These are phyloP conservation scores for Mormyrus iriodes DNA, from an alignment of 2,113 vertebrate species.

Conservation along the genomic window DNA sequence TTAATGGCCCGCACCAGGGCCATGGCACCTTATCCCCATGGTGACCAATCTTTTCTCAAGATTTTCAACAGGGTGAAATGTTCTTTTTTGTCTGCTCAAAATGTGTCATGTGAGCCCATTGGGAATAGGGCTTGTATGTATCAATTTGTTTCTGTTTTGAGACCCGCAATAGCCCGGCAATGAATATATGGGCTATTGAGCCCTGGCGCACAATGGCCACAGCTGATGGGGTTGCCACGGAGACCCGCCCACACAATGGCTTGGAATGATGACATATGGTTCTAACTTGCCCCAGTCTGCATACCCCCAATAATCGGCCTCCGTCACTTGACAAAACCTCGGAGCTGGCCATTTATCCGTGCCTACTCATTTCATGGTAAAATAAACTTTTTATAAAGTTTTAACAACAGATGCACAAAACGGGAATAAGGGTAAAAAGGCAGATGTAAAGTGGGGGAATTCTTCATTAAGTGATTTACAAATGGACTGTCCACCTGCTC, in stretches of 20 bases:
- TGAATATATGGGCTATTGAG: conserved; percentile 81
- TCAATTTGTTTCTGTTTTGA: conserved; percentile 90
- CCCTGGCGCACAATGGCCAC: conserved; percentile 64
- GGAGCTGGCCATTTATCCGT: conserved; percentile 56
- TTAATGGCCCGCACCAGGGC: conserved; percentile 76
- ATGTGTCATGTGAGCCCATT: conserved; percentile 70
- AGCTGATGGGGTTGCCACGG: conserved; percentile 79
- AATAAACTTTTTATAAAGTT: conserved; percentile 77
- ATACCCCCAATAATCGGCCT: conserved; percentile 65
- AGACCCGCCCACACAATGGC: conserved; percentile 66
- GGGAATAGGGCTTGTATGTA: conserved; percentile 74
- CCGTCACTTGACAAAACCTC: conserved; percentile 55
- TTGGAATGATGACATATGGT: conserved; percentile 90
- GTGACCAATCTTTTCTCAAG: conserved; percentile 79
- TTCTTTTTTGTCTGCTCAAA: conserved; percentile 76
- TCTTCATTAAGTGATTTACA: conserved; percentile 71
- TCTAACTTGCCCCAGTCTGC: conserved; percentile 65
- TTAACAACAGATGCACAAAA: conserved; percentile 55
- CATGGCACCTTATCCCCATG: conserved; percentile 63
- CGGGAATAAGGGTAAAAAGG: conserved; percentile 55
- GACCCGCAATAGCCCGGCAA: conserved; percentile 61
- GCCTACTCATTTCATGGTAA: conserved; percentile 70
- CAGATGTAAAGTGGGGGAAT: conserved; percentile 64
- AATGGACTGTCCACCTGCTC: conserved; percentile 66
- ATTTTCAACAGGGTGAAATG: conserved; percentile 80